Conservation (phyloP, 2,113 vertebrate species). For the Lagopus muta region DNA sequence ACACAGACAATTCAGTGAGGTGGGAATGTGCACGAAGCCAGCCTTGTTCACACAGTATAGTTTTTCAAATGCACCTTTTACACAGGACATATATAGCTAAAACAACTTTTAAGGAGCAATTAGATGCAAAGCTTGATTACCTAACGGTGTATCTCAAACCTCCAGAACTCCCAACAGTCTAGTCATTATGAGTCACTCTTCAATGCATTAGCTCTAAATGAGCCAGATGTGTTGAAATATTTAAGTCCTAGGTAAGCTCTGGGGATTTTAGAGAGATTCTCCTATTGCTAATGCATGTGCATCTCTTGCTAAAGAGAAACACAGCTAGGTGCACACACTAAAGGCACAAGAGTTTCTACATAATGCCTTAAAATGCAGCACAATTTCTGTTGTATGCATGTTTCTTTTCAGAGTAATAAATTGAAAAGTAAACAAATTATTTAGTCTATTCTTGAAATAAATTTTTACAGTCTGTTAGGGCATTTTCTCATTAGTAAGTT, state of each 20-base stretch:
- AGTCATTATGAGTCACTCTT: conserved; percentile 55
- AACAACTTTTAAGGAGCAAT: conserved; percentile 41
- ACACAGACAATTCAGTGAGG: neutral
- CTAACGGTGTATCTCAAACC: conserved; percentile 10
- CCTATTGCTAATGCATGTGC: neutral
- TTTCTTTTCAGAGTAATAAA: neutral
- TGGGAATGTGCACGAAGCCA: neutral
- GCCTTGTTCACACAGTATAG: neutral
- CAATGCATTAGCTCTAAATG: conserved; percentile 33
- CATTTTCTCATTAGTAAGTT: neutral
- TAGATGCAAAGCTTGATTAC: conserved; percentile 58
- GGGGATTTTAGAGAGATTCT: neutral
- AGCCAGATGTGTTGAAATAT: conserved; percentile 55
- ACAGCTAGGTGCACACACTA: neutral
- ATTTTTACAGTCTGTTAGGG: neutral
- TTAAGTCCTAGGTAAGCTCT: conserved; percentile 35
- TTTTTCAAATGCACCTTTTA: neutral
- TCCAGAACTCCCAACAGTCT: neutral
- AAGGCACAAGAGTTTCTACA: neutral
- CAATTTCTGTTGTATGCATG: neutral
- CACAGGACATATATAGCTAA: neutral
- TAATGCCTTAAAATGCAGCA: neutral
- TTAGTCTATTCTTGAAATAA: neutral
- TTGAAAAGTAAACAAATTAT: neutral
- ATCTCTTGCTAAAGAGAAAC: neutral